Conservation (phyloP, 1,140 invertebrate genomes). For the Panagrolaimus sp. region DNA sequence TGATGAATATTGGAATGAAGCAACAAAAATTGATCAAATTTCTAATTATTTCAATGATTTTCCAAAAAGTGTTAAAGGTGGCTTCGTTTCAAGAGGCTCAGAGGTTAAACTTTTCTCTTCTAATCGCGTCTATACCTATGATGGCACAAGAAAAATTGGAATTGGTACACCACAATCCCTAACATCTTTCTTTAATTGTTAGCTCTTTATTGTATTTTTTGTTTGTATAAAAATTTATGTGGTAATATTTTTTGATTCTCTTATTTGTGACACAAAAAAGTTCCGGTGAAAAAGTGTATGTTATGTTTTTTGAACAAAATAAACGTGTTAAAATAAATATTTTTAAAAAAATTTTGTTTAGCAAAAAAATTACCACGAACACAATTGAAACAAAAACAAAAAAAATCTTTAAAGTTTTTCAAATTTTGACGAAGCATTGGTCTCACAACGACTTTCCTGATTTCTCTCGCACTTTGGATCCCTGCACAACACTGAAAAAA, state of each 20-base stretch:
- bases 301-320: too few species aligned
- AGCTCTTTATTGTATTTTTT: too few species aligned
- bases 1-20: conserved; percentile 42
- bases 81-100: conserved; percentile 18
- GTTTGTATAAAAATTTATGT: too few species aligned
- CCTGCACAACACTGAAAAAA: too few species aligned
- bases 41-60: conserved; percentile 35
- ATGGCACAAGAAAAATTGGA: conserved; percentile 31
- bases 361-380: too few species aligned
- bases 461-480: too few species aligned
- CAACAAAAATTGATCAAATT: conserved; percentile 23
- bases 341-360: too few species aligned
- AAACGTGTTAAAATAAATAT: too few species aligned
- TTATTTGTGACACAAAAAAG: not conserved
- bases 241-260: not conserved
- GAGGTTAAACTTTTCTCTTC: conserved; percentile 18
- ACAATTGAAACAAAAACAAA: too few species aligned
- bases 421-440: too few species aligned
- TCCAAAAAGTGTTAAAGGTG: conserved; percentile 30
- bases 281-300: not conserved
- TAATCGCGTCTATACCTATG: conserved; percentile 16
- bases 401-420: too few species aligned
- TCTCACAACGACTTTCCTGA: too few species aligned
- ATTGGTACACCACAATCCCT: conserved; percentile 6
- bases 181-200: conserved; percentile 15